Base-by-base conservation (phyloP, 2,797 vertebrate species). In the Falco naumanni region DNA sequence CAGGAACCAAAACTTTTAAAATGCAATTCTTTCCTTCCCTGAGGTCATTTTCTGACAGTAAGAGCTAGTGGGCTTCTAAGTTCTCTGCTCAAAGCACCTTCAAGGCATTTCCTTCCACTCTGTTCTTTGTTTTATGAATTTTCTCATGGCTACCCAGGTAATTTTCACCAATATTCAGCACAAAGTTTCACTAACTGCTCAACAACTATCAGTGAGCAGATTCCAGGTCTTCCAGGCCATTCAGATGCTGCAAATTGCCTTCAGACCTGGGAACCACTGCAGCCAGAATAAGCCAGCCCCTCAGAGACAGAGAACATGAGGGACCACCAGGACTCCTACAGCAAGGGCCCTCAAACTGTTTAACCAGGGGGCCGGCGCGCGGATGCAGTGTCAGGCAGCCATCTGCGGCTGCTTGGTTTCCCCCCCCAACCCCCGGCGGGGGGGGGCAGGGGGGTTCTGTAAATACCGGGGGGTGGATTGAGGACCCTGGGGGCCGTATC, bases 301-400 rank as follows among this genome's bases (percentile, higher is more conserved):
- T 76, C 29, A 18, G 56, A 85, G 39, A 80, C 1, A 4, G 29
- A 65, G 41, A 64, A 33, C 0, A 0, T 39, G 8, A 77, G 28
- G 41, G 25, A 88, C 13, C 13, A 47, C 16, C 9, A 15, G 9
- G 29, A 47, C 3, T 90, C 61, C 33, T 84, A 33, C 4, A 66
- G 37, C 37, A 37, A 37, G 37, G 37, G 37, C 37, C 37, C 37
- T 37, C 37, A 37, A 11, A 37, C 37, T 37, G 10, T 37, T 37
- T 37, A 37, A 37, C 37, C 37, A 37, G 37, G 37, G 37, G 37
- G 37, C 37, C 37, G 37, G 37, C 10, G 37, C 10, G 37, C 37
- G 10, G 37, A 37, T 37, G 37, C 37, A 37, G 37, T 37, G 37
- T 10, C 37, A 37, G 37, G 37, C 37, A 37, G 37, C 10, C 37